Percentiles rank a stretch among this genome's conserved stretches.
These are phyloP conservation scores for Brienomyrus brachyistius DNA, from an alignment of 2,113 vertebrate species.

Conservation along the genomic window DNA sequence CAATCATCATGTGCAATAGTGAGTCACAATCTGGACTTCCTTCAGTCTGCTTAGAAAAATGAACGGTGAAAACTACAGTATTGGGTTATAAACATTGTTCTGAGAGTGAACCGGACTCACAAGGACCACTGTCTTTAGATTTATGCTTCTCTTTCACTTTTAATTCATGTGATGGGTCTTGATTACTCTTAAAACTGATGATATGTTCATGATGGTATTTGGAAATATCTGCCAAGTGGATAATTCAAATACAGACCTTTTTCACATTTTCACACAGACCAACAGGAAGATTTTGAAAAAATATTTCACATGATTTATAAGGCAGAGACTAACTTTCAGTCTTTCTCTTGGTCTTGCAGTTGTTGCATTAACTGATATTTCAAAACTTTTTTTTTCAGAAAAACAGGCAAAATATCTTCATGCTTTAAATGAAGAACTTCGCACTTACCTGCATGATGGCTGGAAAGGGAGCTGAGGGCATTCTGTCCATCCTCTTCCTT, in stretches of 20 bases:
- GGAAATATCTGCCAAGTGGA: neutral
- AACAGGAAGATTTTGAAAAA: neutral
- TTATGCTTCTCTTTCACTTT: neutral
- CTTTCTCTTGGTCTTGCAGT: neutral
- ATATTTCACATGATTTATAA: neutral
- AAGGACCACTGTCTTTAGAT: neutral
- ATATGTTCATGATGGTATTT: neutral
- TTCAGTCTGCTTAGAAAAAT: neutral
- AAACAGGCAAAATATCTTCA: neutral
- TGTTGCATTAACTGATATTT: neutral
- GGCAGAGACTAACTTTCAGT: neutral
- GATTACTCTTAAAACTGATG: neutral
- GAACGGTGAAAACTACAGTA: too few relatives aligned
- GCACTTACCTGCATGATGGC: conserved; percentile 66
- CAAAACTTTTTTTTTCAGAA: neutral
- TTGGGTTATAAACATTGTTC: neutral
- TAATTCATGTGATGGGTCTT: neutral
- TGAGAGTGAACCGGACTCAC: neutral
- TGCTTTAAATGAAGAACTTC: neutral
- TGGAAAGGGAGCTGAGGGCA: conserved; percentile 38
- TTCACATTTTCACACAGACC: neutral
- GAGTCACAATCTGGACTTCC: conserved; percentile 17
- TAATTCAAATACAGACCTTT: conserved; percentile 2
- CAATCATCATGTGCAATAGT: conserved; percentile 10
- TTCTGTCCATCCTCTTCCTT: conserved; percentile 49